phyloP scores from a whole-genome alignment of 2,113 vertebrate species.

The Poecilia latipinna region DNA sequence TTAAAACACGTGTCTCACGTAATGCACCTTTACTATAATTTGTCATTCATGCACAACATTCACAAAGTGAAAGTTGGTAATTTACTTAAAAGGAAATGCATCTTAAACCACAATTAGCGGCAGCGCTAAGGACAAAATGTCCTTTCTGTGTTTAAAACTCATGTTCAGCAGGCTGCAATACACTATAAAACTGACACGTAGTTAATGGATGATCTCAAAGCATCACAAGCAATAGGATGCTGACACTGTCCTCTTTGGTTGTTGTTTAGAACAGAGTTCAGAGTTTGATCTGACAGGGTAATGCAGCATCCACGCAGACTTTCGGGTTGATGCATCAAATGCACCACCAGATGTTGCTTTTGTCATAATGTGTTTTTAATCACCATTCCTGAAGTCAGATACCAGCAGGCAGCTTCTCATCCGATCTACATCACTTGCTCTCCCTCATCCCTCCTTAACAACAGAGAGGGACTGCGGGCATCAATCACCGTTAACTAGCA shows the following conservation, averaged over 20 bases:
- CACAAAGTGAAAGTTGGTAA: background rate
- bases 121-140: slow-evolving; percentile 19
- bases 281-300: slow-evolving; percentile 42
- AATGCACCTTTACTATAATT: background rate
- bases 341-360: slow-evolving; percentile 80
- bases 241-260: slow-evolving; percentile 17
- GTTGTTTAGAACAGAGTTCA: slow-evolving; percentile 30
- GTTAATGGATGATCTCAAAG: slow-evolving; percentile 26
- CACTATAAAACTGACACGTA: slow-evolving; percentile 30
- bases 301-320: slow-evolving; percentile 43
- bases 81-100: slow-evolving; percentile 3
- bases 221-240: slow-evolving; percentile 25
- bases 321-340: slow-evolving; percentile 51
- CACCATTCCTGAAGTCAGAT: slow-evolving; percentile 75
- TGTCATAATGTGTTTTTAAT: slow-evolving; percentile 84
- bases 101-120: background rate
- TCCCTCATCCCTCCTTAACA: slow-evolving; percentile 64
- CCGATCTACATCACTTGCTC: slow-evolving; percentile 64
- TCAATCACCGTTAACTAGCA: slow-evolving; percentile 76
- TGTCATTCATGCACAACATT: background rate
- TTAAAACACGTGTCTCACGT: background rate
- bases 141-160: background rate
- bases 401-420: slow-evolving; percentile 68
- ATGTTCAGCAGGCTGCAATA: slow-evolving; percentile 11
- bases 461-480: slow-evolving; percentile 58